A percentile compares a stretch with the other conserved stretches of the same genome.
Evolutionary conservation across 2,888 invertebrate species (phyloP).

Genomic region (Eurytoma adleriae): DNA sequence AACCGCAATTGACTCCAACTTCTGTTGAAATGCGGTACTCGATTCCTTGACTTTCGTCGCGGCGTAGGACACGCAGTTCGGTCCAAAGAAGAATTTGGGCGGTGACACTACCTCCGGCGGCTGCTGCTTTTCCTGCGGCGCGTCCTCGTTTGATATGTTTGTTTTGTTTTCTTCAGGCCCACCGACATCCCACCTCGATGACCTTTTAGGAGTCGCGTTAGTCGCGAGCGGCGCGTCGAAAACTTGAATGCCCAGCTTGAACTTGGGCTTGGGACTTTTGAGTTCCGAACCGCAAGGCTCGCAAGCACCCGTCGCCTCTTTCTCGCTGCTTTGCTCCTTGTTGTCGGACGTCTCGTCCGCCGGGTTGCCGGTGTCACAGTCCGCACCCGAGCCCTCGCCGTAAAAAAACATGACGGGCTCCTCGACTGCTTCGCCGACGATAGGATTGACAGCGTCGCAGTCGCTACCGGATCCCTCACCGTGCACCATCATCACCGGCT

Average conservation of each 20-base stretch:
- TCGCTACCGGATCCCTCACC: conserved; percentile 84
- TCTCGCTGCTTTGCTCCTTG: conserved; percentile 10
- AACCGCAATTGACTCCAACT: neutral
- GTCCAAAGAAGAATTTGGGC: conserved; percentile 74
- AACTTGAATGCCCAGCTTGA: conserved; percentile 73
- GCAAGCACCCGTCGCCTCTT: neutral
- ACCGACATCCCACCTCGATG: conserved; percentile 77
- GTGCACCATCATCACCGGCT: conserved; percentile 83
- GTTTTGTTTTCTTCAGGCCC: conserved; percentile 70
- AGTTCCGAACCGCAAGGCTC: conserved; percentile 18
- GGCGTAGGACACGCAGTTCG: conserved; percentile 72
- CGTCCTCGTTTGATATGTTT: conserved; percentile 65
- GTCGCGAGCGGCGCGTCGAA: conserved; percentile 63
- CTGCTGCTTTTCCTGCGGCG: neutral
- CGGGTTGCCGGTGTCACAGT: conserved; percentile 86
- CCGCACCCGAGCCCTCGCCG: conserved; percentile 85
- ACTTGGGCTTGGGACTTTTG: conserved; percentile 64
- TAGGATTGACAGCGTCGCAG: conserved; percentile 78
- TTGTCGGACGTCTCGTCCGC: conserved; percentile 44
- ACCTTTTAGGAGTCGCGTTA: conserved; percentile 66
- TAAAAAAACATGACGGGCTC: conserved; percentile 84
- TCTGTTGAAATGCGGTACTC: conserved; percentile 18
- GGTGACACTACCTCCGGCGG: conserved; percentile 57
- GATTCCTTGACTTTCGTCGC: conserved; percentile 49
- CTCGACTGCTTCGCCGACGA: conserved; percentile 83